A percentile compares a stretch with the other conserved stretches of the same genome.
phyloP scores from a whole-genome alignment of 2,888 invertebrate genomes.

The Eupithecia pulchellata region DNA sequence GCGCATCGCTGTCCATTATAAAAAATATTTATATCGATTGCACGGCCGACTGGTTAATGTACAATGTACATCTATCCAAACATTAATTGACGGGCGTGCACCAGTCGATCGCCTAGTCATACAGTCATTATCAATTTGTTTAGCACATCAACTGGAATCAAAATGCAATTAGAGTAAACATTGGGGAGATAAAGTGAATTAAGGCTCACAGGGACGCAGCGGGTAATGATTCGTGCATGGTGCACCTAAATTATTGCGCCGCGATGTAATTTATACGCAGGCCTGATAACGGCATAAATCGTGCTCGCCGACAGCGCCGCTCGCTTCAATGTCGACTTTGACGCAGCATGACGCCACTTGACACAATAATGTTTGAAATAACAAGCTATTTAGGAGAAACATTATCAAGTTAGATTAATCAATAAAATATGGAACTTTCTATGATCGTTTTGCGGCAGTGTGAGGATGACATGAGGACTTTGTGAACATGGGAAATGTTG shows the following conservation, averaged over 20 bases:
- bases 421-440: neutral
- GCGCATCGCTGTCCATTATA: conserved; percentile 40
- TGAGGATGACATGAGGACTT: neutral
- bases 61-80: conserved; percentile 35
- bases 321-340: conserved; percentile 74
- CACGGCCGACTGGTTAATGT: conserved; percentile 46
- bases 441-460: neutral
- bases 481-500: neutral
- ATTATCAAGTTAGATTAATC: neutral
- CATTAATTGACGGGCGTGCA: conserved; percentile 26
- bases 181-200: conserved; percentile 79
- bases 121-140: conserved; percentile 48
- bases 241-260: conserved; percentile 83
- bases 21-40: conserved; percentile 26
- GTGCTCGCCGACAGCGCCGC: conserved; percentile 73
- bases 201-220: conserved; percentile 75
- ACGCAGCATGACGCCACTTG: conserved; percentile 75
- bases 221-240: conserved; percentile 84
- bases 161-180: conserved; percentile 73
- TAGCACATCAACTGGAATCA: conserved; percentile 59
- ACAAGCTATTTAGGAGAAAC: conserved; percentile 22
- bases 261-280: conserved; percentile 80
- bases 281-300: conserved; percentile 84
- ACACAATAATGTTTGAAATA: conserved; percentile 57
- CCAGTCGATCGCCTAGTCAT: conserved; percentile 17